phyloP scores from a whole-genome alignment of 2,113 vertebrate species.

The Leiothrix lutea region DNA sequence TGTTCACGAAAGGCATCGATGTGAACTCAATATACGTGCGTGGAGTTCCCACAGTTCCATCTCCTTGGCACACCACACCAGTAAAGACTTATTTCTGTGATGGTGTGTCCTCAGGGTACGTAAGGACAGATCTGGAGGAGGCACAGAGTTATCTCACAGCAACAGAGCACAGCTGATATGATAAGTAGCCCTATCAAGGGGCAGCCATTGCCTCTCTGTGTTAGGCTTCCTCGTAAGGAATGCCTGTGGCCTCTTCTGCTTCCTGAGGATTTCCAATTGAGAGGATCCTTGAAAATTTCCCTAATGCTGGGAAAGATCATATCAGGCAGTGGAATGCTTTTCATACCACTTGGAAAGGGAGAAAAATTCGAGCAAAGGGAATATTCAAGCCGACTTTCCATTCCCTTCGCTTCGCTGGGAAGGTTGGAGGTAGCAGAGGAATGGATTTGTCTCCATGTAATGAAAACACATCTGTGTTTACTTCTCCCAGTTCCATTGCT shows the following conservation, averaged over 20 bases:
- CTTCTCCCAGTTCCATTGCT: neutral
- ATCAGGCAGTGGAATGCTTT: neutral
- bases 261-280: neutral
- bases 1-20: neutral
- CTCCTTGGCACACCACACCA: neutral
- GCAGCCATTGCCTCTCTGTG: neutral
- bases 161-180: neutral
- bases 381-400: neutral
- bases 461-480: neutral
- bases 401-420: neutral
- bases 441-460: neutral
- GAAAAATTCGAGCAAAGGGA: neutral
- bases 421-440: neutral
- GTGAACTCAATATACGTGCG: neutral
- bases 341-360: neutral
- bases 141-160: neutral
- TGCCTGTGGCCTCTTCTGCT: neutral
- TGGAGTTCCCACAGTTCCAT: neutral
- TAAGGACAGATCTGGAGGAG: constrained; percentile 27
- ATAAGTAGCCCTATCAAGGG: neutral
- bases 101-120: neutral
- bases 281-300: neutral
- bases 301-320: neutral
- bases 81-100: neutral
- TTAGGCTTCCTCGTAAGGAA: neutral